Conservation (phyloP, 2,113 vertebrate genomes). For the Chamaea fasciata region DNA sequence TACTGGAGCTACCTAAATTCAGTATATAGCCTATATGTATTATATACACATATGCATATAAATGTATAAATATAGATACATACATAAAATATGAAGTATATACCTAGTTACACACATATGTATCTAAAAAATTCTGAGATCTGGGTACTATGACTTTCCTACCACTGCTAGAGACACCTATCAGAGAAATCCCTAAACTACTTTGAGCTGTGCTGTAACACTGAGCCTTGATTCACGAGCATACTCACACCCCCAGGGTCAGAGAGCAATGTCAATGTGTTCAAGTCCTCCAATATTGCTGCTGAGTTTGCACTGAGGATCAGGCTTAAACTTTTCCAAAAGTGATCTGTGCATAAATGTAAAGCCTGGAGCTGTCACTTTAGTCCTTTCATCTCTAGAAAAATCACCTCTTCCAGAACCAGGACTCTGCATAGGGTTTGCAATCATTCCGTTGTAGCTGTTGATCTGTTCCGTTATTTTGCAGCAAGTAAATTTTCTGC, state of each 20-base stretch:
- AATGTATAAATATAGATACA: not conserved
- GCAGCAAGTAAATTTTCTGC: constrained; percentile 54
- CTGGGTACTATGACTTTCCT: not conserved
- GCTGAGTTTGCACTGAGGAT: not conserved
- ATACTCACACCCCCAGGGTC: not conserved
- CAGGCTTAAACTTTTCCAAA: not conserved
- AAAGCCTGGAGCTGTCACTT: not conserved
- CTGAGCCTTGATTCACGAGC: not conserved
- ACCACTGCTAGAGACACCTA: not conserved
- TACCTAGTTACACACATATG: rapidly evolving
- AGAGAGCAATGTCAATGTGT: rapidly evolving
- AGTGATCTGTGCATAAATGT: not conserved
- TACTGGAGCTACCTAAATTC: not conserved
- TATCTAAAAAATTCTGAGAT: not conserved
- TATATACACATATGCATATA: not conserved
- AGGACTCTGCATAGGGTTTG: not conserved
- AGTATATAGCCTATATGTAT: not conserved
- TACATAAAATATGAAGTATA: not conserved
- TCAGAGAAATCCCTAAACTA: not conserved
- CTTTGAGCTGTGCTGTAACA: not conserved
- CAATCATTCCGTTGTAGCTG: not conserved
- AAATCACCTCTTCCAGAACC: not conserved
- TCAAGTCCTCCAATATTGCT: rapidly evolving
- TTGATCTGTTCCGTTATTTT: not conserved
- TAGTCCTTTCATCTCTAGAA: not conserved